These are phyloP conservation scores for Ptychochromis oligacanthus DNA, from an alignment of 2,113 vertebrate species.

Conservation along the genomic window DNA sequence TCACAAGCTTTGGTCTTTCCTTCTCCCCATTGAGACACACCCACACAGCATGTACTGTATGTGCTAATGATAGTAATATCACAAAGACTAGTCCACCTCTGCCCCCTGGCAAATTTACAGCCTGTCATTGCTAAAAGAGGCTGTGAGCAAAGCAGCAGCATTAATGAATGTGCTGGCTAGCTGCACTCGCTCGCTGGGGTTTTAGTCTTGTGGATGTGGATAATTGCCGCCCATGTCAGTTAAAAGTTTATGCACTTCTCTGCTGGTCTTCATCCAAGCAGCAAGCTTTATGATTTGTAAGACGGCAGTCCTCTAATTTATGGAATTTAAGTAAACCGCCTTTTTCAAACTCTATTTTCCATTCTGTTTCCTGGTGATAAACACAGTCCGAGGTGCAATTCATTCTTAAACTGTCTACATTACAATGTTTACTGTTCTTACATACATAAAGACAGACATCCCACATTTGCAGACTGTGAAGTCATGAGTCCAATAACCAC, in stretches of 20 bases:
- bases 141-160: slow-evolving; percentile 50
- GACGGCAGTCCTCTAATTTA: slow-evolving; percentile 52
- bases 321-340: slow-evolving; percentile 42
- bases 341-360: slow-evolving; percentile 19
- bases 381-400: slow-evolving; percentile 12
- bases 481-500: slow-evolving; percentile 51
- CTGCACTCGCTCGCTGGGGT: slow-evolving; percentile 49
- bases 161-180: slow-evolving; percentile 67
- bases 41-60: slow-evolving; percentile 19
- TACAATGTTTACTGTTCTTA: slow-evolving; percentile 48
- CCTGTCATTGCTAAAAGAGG: slow-evolving; percentile 57
- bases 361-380: slow-evolving; percentile 45
- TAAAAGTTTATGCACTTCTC: slow-evolving; percentile 64
- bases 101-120: slow-evolving; percentile 62
- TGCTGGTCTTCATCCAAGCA: slow-evolving; percentile 58
- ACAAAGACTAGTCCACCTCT: slow-evolving; percentile 55
- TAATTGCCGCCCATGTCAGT: slow-evolving; percentile 73
- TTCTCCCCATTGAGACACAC: background rate
- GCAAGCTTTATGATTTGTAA: slow-evolving; percentile 56
- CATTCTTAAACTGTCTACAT: slow-evolving; percentile 14
- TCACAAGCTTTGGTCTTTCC: background rate
- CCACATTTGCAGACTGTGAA: slow-evolving; percentile 67
- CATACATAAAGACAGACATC: slow-evolving; percentile 33
- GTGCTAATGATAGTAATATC: slow-evolving; percentile 68
- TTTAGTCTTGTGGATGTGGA: slow-evolving; percentile 65